Conservation (phyloP, 2,888 invertebrate species). For the Aricia artaxerxes region DNA sequence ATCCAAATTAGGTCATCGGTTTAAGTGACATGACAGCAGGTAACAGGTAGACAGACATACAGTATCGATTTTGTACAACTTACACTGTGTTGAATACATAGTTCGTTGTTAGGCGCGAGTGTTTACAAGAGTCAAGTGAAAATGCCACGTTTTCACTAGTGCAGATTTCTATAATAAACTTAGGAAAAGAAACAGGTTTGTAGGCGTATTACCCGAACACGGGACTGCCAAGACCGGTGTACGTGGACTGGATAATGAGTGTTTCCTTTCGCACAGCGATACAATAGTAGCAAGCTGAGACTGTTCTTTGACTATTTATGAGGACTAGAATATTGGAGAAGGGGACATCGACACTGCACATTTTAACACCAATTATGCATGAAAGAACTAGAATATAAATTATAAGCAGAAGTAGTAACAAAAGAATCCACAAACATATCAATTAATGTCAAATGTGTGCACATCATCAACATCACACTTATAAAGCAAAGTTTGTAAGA, state of each 20-base stretch:
- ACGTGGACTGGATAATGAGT: conserved; percentile 28
- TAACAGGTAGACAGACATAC: too few species aligned
- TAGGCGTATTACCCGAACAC: conserved; percentile 36
- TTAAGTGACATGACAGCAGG: too few species aligned
- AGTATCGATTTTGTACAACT: neutral
- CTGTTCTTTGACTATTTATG: neutral
- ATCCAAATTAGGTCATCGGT: too few species aligned
- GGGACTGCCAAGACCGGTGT: conserved; percentile 26
- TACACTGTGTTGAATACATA: neutral
- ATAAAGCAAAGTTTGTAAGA: too few species aligned
- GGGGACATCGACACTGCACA: neutral
- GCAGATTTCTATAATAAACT: conserved; percentile 50
- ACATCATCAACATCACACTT: too few species aligned
- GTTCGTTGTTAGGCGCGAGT: neutral
- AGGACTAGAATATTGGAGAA: neutral
- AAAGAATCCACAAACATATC: too few species aligned
- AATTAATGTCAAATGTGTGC: too few species aligned
- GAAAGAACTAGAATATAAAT: neutral
- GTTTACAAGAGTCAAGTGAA: conserved; percentile 30
- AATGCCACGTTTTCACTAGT: conserved; percentile 46
- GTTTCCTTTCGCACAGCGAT: conserved; percentile 18
- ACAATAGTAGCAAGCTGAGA: neutral
- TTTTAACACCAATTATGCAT: neutral
- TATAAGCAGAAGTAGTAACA: neutral
- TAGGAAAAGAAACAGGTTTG: conserved; percentile 50